Base-by-base conservation (phyloP, 1,140 invertebrate genomes). In the Dreissena rostriformis region DNA sequence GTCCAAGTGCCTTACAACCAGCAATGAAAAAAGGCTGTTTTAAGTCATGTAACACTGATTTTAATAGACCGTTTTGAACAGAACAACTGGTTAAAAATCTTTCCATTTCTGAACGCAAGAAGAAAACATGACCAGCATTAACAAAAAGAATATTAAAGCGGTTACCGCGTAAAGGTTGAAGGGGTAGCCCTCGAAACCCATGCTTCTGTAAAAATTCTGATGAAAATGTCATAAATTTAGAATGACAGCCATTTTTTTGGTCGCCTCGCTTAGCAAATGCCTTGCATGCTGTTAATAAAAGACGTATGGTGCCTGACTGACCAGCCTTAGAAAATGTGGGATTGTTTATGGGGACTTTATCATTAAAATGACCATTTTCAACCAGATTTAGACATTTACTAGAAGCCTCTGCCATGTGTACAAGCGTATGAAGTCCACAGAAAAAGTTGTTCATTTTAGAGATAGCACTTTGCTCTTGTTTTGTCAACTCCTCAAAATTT, bases 1-100 rank as follows among this genome's bases (percentile, higher is more conserved):
- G 57, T 39, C 87, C 85, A 0, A 82, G 24, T 19, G 85, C 85
- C 76, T 86, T 86, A n/a, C 67, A 82, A 15, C 82, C 85, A 81
- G 75, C 74, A 51, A 85, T 73, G 82, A 78, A 77, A 53, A 85
- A 80, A 19, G 67, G 63, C 15, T 39, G 49, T 24, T 83, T 65
- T 19, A 87, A 53, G 49, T 87, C 82, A 29, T 49, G 24, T 24
- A 73, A 24, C 66, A 84, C 82, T 53, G 10, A 49, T 70, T 70
- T 10, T n/a, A 79, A 39, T 52, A 79, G 29, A 26, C 66, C 66
- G 77, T 67, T 84, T 52, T 17, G 19, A 19, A 19, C 2, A 14
- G 1, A 2, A 57, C 24, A 28, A 22, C 65, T 77, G 5, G 39
- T 1, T 51, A 77, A 29, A 26, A 51, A 77, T 51, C 52, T 63